Base-by-base conservation (phyloP, 37 sponge, comb jelly and placozoan species). In the Eunapius fragilis region DNA sequence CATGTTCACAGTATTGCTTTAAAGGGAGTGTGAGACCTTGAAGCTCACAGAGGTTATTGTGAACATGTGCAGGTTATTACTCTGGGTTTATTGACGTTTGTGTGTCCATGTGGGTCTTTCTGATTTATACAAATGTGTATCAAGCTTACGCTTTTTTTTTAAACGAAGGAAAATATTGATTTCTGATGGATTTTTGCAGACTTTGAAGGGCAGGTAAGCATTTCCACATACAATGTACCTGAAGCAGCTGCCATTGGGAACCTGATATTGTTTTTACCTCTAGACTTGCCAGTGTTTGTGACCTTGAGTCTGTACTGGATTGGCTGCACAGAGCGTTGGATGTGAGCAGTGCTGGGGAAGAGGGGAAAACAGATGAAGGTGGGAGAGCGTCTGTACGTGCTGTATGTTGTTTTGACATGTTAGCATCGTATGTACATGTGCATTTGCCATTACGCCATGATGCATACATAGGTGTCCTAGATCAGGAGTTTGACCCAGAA, bases 241-340 rank as follows among this genome's bases (percentile, higher is more conserved):
- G 41, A 9, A 41, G 41, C 41, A 41, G 41, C 41, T 41, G 41
- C 41, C 41, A 17, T 12, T 11, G 58, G 6, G 58, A n/a, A 58
- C 58, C 22, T 58, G 22, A 19, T 58, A 10, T 17, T 19, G 14
- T 58, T 10, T 58, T 19, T 58, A 19, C 58, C 58, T 19, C 14
- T 11, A 58, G 58, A 19, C 58, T 58, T 10, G 19, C 6, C 17
- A 10, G 22, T 80, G 80, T n/a, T 69, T 69, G 31, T 50, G 80
- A 67, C 58, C 50, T 67, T 49, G 80, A 80, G 68, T 67, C 80
- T 30, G 80, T 80, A 33, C 67, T 28, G 68, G 67, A 67, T 32
- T 50, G 14, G 30, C 27, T 58, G 58, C 1, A 19, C 58, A 58
- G 22, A 11, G 58, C 58, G 2, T 19, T 58, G 58, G 58, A 58